Evolutionary conservation across 2,113 vertebrate species (phyloP).

Genomic region (Bubo blakistoni): DNA sequence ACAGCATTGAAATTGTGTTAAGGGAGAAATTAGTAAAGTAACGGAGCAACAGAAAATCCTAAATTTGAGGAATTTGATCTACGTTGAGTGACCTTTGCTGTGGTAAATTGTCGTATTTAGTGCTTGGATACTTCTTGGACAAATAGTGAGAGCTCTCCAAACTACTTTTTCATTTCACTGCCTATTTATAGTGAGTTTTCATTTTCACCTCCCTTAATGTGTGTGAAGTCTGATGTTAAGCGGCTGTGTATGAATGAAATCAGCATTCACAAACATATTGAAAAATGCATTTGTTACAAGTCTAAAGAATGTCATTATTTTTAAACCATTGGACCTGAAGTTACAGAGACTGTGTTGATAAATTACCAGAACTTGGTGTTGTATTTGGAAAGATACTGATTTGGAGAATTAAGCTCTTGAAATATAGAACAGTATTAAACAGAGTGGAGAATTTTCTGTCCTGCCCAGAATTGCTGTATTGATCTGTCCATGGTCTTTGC

Average conservation of each 20-base stretch:
- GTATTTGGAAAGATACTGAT: not conserved
- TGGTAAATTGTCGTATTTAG: not conserved
- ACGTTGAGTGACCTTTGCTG: not conserved
- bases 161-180: not conserved
- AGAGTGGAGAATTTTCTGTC: not conserved
- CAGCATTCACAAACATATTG: not conserved
- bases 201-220: fast-evolving
- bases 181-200: not conserved
- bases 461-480: not conserved
- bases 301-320: not conserved
- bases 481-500: constrained; percentile 7
- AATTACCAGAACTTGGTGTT: not conserved
- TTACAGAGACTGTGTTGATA: not conserved
- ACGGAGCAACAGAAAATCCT: not conserved
- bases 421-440: not conserved
- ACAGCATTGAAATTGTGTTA: not conserved
- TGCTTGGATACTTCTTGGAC: not conserved
- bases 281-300: not conserved
- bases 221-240: not conserved
- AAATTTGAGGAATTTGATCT: not conserved
- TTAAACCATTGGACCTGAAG: not conserved
- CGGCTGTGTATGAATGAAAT: not conserved
- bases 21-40: not conserved
- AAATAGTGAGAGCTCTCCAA: not conserved
- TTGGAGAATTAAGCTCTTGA: not conserved